These are phyloP conservation scores for Albula goreensis DNA, from an alignment of 2,113 vertebrate species.

Conservation along the genomic window DNA sequence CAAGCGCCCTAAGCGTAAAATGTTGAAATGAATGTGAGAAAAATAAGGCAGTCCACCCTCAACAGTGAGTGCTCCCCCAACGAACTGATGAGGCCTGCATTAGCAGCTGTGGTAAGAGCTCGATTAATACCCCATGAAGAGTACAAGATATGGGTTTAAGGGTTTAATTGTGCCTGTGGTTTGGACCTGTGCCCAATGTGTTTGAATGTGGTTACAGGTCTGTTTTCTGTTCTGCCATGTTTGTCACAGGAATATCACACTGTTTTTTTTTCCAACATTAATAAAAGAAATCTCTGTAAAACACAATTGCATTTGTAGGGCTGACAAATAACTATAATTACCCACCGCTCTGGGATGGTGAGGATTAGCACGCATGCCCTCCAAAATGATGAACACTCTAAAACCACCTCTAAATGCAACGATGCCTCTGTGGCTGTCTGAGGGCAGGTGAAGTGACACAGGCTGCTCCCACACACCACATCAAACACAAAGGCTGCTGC, in stretches of 20 bases:
- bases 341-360: too few species aligned
- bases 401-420: too few species aligned
- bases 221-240: too few species aligned
- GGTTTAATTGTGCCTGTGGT: background rate
- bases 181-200: background rate
- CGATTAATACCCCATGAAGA: background rate
- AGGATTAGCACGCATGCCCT: too few species aligned
- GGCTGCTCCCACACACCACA: too few species aligned
- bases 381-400: too few species aligned
- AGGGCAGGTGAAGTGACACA: too few species aligned
- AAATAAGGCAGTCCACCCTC: background rate
- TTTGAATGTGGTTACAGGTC: background rate
- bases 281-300: background rate
- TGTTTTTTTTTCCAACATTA: background rate
- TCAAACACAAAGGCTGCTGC: too few species aligned
- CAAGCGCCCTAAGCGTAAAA: background rate
- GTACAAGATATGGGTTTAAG: background rate
- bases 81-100: background rate
- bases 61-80: background rate
- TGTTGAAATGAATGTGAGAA: background rate
- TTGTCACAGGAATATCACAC: background rate
- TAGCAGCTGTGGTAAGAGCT: background rate
- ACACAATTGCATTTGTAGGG: too few species aligned
- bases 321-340: too few species aligned
- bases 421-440: too few species aligned